A percentile compares a stretch with the other conserved stretches of the same genome.
phyloP scores from a whole-genome alignment of 2,797 vertebrate species.

The Anabas testudineus region DNA sequence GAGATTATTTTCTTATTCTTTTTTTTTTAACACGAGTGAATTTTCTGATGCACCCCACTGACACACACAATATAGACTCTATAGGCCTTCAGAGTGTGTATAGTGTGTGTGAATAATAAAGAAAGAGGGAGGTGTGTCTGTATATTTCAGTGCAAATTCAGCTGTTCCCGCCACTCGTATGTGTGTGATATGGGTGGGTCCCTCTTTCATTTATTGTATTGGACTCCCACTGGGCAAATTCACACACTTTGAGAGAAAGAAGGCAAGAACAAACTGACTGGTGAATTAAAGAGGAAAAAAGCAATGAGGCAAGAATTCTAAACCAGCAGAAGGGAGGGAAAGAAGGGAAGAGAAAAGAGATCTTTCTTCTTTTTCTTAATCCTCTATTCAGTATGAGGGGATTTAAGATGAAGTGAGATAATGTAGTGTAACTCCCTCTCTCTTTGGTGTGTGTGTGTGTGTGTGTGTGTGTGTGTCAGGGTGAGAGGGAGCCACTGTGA shows the following conservation, averaged over 20 bases:
- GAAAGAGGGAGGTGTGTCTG: conserved; percentile 24
- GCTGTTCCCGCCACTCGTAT: conserved; percentile 58
- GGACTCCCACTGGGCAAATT: conserved; percentile 65
- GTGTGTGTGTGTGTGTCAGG: conserved; percentile 21
- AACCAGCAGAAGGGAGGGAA: conserved; percentile 32
- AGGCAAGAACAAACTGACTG: conserved; percentile 50
- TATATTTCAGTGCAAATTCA: conserved; percentile 40
- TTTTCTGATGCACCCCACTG: conserved; percentile 66
- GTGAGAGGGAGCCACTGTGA: conserved; percentile 22
- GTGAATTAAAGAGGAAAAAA: conserved; percentile 57
- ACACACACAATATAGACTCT: conserved; percentile 61
- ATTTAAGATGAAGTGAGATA: conserved; percentile 63
- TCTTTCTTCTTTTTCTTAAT: conserved; percentile 46
- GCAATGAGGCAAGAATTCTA: conserved; percentile 50
- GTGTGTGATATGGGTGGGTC: conserved; percentile 44
- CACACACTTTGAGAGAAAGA: conserved; percentile 55
- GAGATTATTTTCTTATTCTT: conserved; percentile 21
- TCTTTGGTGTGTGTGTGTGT: conserved; percentile 7
- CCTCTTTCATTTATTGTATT: conserved; percentile 66
- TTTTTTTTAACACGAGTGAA: conserved; percentile 61
- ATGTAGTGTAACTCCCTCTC: conserved; percentile 43
- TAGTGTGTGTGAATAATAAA: conserved; percentile 43
- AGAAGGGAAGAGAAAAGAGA: conserved; percentile 36
- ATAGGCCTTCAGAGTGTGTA: conserved; percentile 43
- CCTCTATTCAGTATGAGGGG: conserved; percentile 48